Evolutionary conservation across 2,797 vertebrate species (phyloP), one percentile per base, ranked within the genome.

Genomic region (Austrolebias charrua): DNA sequence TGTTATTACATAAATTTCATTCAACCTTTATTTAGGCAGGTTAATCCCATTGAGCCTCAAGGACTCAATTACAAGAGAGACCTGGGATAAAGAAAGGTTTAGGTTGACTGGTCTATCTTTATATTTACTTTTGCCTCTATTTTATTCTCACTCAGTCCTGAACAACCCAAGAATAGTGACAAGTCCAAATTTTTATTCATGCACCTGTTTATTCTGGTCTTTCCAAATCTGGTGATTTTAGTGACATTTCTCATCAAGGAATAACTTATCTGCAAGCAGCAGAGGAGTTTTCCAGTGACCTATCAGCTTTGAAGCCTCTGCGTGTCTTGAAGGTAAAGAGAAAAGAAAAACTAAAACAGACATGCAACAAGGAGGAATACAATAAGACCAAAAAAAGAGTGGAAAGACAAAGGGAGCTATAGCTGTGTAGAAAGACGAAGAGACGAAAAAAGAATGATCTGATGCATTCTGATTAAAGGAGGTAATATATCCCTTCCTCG

Each of bases 241-340:
- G 29, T 46, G 5, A 29, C 3, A 31, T 60, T 53, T 44, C 40
- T 56, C 35, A 24, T 51, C 64, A 45, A n/a, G 52, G 56, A 53
- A 83, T 72, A 76, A 75, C 66, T n/a, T 75, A 54, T 70, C 40
- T 66, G 64, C 79, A 67, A 68, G 49, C 75, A 80, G 75, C 71
- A 77, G 74, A 81, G 77, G 80, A 76, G 74, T 82, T 81, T 78
- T 81, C 69, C 69, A 66, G 81, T 83, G 85, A 83, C 69, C 68
- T 65, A 69, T 83, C 78, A 74, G 71, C 76, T 87, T 77, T 81
- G 75, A 85, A 84, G 80, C 60, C 53, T 55, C 66, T 43, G 69
- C 5, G 38, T 67, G 75, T 81, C 70, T n/a, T 33, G 55, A 55
- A 79, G 65, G 66, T 64, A 72, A 69, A 51, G 63, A 59, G 43